phyloP scores from a whole-genome alignment of 2,888 invertebrate species.

The Idaea biselata region DNA sequence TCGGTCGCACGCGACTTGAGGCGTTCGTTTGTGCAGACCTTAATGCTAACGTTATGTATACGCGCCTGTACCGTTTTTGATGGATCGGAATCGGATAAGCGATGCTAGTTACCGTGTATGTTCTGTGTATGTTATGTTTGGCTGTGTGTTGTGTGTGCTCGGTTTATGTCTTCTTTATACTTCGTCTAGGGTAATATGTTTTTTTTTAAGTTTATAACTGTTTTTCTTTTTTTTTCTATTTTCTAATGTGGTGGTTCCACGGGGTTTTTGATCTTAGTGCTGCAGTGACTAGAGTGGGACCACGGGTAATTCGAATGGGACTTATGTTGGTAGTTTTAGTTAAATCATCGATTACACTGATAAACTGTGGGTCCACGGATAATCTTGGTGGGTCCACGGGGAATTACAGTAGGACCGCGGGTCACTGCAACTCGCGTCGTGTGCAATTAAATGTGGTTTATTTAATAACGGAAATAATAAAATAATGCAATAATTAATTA shows the following conservation, averaged over 20 bases:
- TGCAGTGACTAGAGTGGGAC: background rate
- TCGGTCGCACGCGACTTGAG: background rate
- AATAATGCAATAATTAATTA: background rate
- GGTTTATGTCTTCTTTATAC: background rate
- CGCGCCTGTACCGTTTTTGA: background rate
- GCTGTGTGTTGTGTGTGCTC: background rate
- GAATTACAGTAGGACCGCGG: background rate
- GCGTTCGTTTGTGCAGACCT: background rate
- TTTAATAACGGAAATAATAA: background rate
- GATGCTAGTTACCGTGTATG: background rate
- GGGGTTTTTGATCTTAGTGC: background rate
- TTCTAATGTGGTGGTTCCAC: background rate
- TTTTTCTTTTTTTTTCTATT: background rate
- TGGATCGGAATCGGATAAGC: conserved; percentile 2
- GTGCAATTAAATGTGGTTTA: background rate
- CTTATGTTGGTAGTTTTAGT: background rate
- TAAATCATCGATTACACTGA: background rate
- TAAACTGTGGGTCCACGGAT: background rate
- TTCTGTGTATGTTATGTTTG: background rate
- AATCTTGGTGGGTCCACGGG: background rate
- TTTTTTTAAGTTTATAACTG: background rate
- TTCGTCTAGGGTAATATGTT: background rate
- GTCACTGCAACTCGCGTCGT: background rate
- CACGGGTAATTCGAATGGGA: background rate
- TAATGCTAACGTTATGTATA: background rate